Evolutionary conservation across 2,797 vertebrate species (phyloP).

Genomic region (Characodon lateralis): DNA sequence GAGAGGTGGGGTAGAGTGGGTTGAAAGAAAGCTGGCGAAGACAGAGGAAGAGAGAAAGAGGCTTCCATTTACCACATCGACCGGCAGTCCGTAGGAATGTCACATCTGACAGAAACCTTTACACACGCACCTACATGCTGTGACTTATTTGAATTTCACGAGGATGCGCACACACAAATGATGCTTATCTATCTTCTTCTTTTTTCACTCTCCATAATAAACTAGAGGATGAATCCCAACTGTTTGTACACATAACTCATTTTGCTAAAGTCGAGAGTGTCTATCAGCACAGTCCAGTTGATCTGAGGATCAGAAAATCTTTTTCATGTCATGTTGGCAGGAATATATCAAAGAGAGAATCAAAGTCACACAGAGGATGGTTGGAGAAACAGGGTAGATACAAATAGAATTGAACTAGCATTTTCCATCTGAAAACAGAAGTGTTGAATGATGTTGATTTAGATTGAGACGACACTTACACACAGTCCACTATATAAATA

Average conservation of each 20-base stretch:
- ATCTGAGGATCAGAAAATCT: slow-evolving; percentile 27
- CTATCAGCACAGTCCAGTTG: slow-evolving; percentile 36
- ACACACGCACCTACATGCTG: slow-evolving; percentile 22
- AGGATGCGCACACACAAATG: slow-evolving; percentile 13
- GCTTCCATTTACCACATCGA: slow-evolving; percentile 58
- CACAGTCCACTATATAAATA: neutral
- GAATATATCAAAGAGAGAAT: slow-evolving; percentile 3
- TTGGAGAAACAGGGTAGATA: neutral
- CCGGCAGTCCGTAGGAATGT: slow-evolving; percentile 66
- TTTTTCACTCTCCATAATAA: slow-evolving; percentile 50
- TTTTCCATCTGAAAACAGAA: neutral
- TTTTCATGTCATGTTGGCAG: slow-evolving; percentile 16
- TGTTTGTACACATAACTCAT: slow-evolving; percentile 49
- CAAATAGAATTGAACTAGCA: neutral
- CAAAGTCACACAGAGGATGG: slow-evolving; percentile 10
- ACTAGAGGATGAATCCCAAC: slow-evolving; percentile 52
- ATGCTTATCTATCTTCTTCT: slow-evolving; percentile 15
- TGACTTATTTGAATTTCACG: slow-evolving; percentile 27
- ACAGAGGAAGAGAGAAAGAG: slow-evolving; percentile 32
- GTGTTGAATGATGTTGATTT: slow-evolving; percentile 37
- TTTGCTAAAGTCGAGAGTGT: slow-evolving; percentile 24
- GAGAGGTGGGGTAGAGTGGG: slow-evolving; percentile 47
- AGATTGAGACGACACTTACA: neutral
- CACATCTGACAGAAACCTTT: slow-evolving; percentile 52
- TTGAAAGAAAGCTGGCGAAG: slow-evolving; percentile 63